Percentiles rank a stretch among this genome's conserved stretches.
Conservation (phyloP, 2,888 invertebrate genomes). For the Yponomeuta sedellus region DNA sequence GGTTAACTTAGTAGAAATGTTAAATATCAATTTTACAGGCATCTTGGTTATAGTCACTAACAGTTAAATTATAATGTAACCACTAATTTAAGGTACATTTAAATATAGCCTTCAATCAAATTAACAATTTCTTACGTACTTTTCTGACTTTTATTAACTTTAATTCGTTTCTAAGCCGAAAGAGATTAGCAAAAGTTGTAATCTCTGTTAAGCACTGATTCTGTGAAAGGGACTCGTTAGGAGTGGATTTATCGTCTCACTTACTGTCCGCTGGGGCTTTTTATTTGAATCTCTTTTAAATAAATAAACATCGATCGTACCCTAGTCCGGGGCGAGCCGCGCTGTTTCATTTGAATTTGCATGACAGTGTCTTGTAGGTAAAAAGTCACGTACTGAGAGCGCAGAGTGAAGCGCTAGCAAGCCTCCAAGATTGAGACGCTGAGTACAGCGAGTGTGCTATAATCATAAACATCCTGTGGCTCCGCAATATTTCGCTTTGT, state of each 20-base stretch:
- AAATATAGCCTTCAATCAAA: not conserved
- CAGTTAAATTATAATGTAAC: too few relatives aligned
- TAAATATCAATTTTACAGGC: too few relatives aligned
- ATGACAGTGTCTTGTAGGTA: conserved; percentile 1
- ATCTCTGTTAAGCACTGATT: conserved; percentile 34
- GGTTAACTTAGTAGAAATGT: too few relatives aligned
- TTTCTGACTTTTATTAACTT: conserved; percentile 12
- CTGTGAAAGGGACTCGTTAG: conserved; percentile 34
- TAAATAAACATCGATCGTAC: conserved; percentile 14
- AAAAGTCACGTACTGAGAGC: conserved; percentile 4
- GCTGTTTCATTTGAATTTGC: conserved; percentile 11
- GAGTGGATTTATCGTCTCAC: conserved; percentile 31
- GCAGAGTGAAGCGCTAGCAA: conserved; percentile 21
- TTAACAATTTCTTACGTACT: not conserved
- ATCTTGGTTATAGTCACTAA: too few relatives aligned
- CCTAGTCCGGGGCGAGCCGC: not conserved
- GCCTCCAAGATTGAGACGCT: conserved; percentile 56
- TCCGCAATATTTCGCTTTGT: conserved; percentile 68
- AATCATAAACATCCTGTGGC: conserved; percentile 68
- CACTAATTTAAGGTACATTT: not conserved
- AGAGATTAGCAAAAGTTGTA: conserved; percentile 31
- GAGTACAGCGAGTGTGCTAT: conserved; percentile 51
- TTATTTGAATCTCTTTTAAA: conserved; percentile 16
- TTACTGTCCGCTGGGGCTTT: conserved; percentile 14
- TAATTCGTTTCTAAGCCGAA: conserved; percentile 14